A percentile compares a stretch with the other conserved stretches of the same genome.
These are phyloP conservation scores for Drosophila elegans DNA, from an alignment of 1,140 invertebrate genomes.

Conservation along the genomic window DNA sequence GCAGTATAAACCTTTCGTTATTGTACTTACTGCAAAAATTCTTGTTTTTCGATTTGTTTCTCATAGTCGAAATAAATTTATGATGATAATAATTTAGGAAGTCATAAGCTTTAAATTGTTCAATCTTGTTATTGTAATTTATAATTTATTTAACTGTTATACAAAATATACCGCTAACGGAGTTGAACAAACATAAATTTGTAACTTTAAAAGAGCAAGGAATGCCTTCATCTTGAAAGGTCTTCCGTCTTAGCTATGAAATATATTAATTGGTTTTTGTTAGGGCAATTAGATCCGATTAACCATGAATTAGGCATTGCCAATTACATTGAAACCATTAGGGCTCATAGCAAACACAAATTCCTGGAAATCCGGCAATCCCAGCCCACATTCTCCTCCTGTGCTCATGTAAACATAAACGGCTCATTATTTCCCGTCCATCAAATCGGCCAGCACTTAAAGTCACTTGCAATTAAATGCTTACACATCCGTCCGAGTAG, in stretches of 20 bases:
- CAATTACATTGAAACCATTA: constrained; percentile 10
- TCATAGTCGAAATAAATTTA: too few species aligned
- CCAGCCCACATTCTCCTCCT: neutral
- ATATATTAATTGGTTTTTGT: neutral
- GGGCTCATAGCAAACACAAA: constrained; percentile 21
- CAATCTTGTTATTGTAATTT: too few species aligned
- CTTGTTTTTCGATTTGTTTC: too few species aligned
- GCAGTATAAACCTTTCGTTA: neutral
- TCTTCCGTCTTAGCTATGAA: neutral
- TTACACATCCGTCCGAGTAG: constrained; percentile 23
- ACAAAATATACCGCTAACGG: too few species aligned
- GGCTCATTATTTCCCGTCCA: constrained; percentile 46
- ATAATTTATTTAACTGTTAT: too few species aligned
- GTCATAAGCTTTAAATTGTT: too few species aligned
- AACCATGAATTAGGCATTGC: constrained; percentile 5
- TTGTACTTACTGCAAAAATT: too few species aligned
- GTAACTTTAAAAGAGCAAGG: too few species aligned
- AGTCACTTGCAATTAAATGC: constrained; percentile 60
- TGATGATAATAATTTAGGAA: too few species aligned
- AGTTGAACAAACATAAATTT: too few species aligned
- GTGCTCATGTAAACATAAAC: constrained; percentile 27
- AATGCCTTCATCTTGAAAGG: too few species aligned
- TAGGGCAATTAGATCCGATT: neutral
- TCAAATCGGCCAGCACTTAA: constrained; percentile 35
- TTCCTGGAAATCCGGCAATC: constrained; percentile 24